Evolutionary conservation across 2,797 vertebrate genomes (phyloP).

Genomic region (Lemur catta): DNA sequence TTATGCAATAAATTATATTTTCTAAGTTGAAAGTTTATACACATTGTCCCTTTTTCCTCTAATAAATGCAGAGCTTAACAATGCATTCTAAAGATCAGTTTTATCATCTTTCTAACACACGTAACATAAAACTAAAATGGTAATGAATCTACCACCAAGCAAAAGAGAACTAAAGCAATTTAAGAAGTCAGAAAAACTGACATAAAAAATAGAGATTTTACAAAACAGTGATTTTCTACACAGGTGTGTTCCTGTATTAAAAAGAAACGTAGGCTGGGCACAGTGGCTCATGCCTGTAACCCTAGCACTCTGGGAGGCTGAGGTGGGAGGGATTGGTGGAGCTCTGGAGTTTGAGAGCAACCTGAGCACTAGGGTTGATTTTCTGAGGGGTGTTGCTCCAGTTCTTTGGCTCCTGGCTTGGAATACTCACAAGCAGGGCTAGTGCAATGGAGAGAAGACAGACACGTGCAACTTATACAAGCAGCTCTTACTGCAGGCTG

Average conservation of each 20-base stretch:
- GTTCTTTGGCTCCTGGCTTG: too few species aligned
- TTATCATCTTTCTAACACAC: not conserved
- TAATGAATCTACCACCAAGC: not conserved
- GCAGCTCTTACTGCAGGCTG: too few species aligned
- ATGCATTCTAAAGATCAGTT: not conserved
- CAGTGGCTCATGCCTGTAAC: too few species aligned
- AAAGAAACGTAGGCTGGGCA: not conserved
- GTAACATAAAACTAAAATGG: not conserved
- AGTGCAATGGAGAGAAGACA: too few species aligned
- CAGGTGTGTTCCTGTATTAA: not conserved
- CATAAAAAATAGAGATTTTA: not conserved
- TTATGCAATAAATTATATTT: not conserved
- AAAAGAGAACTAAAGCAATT: conserved; percentile 16
- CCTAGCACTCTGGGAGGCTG: too few species aligned
- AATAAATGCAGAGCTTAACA: not conserved
- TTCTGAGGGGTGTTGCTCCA: too few species aligned
- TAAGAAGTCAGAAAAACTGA: not conserved
- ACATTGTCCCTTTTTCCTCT: not conserved
- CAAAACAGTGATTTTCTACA: conserved; percentile 6
- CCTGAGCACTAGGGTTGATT: too few species aligned
- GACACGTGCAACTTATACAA: too few species aligned
- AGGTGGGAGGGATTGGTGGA: too few species aligned
- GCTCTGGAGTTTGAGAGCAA: too few species aligned
- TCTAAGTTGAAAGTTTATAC: not conserved
- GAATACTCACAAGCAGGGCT: too few species aligned